Evolutionary conservation across 2,113 vertebrate genomes (phyloP).

Genomic region (Percopsis transmontana): DNA sequence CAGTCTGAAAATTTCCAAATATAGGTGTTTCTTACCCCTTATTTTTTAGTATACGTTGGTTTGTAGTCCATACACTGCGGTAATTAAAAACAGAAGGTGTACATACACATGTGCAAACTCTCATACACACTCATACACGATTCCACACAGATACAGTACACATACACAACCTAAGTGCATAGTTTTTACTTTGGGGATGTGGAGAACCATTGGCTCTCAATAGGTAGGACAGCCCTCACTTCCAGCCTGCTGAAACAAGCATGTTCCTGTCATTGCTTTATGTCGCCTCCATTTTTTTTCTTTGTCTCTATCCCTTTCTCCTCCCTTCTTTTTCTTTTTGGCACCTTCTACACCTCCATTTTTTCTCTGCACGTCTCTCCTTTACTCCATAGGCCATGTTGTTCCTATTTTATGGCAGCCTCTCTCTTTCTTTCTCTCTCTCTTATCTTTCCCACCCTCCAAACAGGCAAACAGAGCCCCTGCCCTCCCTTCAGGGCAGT

Average conservation of each 20-base stretch:
- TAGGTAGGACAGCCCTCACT: neutral
- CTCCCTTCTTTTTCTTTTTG: neutral
- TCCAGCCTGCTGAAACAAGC: conserved; percentile 25
- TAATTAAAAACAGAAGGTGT: too few species aligned
- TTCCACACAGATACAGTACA: conserved; percentile 5
- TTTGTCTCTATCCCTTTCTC: neutral
- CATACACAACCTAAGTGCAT: neutral
- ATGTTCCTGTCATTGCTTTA: neutral
- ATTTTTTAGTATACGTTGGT: too few species aligned
- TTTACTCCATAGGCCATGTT: neutral
- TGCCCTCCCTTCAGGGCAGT: conserved; percentile 33
- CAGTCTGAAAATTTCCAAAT: too few species aligned
- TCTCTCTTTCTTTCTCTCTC: neutral
- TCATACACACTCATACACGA: conserved; percentile 13
- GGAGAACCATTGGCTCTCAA: neutral
- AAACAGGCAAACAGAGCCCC: neutral
- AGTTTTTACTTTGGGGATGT: neutral
- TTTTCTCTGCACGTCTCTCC: neutral
- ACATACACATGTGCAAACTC: too few species aligned
- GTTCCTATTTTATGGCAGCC: neutral
- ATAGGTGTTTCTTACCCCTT: too few species aligned
- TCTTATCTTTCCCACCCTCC: neutral
- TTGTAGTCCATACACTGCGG: too few species aligned
- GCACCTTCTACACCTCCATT: neutral
- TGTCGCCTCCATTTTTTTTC: neutral